Base-by-base conservation (phyloP, 2,888 invertebrate genomes). In the Sisyra nigra region DNA sequence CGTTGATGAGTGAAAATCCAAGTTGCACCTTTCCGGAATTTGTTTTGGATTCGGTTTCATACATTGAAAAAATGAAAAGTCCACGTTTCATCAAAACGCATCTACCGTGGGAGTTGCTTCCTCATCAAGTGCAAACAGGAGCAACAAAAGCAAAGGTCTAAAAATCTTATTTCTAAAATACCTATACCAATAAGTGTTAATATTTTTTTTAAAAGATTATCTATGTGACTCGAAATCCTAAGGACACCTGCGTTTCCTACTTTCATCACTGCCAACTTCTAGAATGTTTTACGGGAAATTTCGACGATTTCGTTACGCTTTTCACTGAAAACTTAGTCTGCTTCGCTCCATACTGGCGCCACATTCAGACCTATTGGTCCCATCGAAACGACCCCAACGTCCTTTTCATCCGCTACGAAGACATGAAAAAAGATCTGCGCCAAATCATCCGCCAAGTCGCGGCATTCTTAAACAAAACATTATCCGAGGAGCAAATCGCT, bases 181-280 rank as follows among this genome's bases (percentile, higher is more conserved):
- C 11, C 11, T 13, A 6, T 6, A 15, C 14, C 15, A 13, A 15
- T 5, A 14, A 36, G 3, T 36, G 17, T 18, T 19, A 41, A 40
- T 5, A 48, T 65, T 9, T 58, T 60, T 49, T 61, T 58, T n/a
- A n/a, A n/a, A n/a, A 62, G 74, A 74, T 83, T 3, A 66, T 84
- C 13, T 82, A 82, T 53, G 74, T 81, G 0, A 71, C 74, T 0
- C 68, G 84, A 50, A 80, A 84, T 54, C 76, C 81, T 0, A 75
- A 81, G 50, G 84, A 84, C 54, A 74, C 76, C 0, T 69, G 72
- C 2, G 72, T 82, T 1, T 83, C 83, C 0, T 78, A 74, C 52
- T 83, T 69, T 54, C 76, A 79, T 54, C 71, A 81, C 44, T 72
- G 74, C 52, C 71, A 68, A 48, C 65, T 78, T 52, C 59, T 76